phyloP scores from a whole-genome alignment of 2,888 invertebrate genomes.

The Eustalomyia histrio region DNA sequence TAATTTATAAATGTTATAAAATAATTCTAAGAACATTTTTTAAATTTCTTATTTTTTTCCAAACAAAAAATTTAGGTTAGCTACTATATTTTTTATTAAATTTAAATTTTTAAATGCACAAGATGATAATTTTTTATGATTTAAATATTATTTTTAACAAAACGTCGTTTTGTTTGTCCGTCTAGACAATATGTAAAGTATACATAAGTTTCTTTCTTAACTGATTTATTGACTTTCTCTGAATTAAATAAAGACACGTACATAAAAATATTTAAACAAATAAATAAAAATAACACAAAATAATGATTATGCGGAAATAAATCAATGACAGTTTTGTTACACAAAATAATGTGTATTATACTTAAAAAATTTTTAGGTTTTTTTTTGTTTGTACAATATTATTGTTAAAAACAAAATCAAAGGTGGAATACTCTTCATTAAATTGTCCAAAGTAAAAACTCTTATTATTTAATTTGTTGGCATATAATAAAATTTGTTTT shows the following conservation, averaged over 20 bases:
- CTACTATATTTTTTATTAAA: background rate
- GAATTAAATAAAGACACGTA: constrained; percentile 66
- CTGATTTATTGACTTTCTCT: constrained; percentile 77
- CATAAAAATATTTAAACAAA: constrained; percentile 53
- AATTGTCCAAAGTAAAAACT: background rate
- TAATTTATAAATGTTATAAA: too few relatives aligned
- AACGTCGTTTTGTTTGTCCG: background rate
- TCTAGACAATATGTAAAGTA: background rate
- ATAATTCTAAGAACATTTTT: too few relatives aligned
- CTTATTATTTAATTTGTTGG: constrained; percentile 5
- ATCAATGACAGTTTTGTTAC: constrained; percentile 69
- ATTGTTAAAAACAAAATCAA: constrained; percentile 14
- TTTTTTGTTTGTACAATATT: constrained; percentile 9
- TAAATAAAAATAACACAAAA: constrained; percentile 34
- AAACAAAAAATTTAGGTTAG: too few relatives aligned
- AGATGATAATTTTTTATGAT: background rate
- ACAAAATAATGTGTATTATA: constrained; percentile 22
- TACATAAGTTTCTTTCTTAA: constrained; percentile 63
- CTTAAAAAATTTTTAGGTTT: constrained; percentile 5
- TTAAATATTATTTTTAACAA: background rate
- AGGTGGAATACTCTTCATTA: constrained; percentile 12
- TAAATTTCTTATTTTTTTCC: too few relatives aligned
- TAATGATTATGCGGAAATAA: constrained; percentile 72
- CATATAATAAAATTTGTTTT: constrained; percentile 22
- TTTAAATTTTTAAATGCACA: background rate